A percentile compares a stretch with the other conserved stretches of the same genome.
phyloP scores from a whole-genome alignment of 2,888 invertebrate genomes.

The Myopa testacea region DNA sequence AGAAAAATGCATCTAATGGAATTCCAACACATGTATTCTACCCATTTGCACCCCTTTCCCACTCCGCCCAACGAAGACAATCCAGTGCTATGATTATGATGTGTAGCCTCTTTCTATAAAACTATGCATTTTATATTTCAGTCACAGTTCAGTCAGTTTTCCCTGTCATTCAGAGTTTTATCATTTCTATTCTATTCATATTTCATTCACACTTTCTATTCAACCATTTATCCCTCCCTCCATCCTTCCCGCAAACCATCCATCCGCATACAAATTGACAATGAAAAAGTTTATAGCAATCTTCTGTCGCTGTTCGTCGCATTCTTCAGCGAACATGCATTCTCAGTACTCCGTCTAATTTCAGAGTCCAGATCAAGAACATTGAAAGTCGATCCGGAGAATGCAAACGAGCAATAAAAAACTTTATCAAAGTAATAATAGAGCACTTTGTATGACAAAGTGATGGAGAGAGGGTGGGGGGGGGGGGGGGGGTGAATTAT shows the following conservation, averaged over 20 bases:
- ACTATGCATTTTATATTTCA: too few relatives aligned
- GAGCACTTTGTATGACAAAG: constrained; percentile 17
- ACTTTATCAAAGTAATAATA: constrained; percentile 58
- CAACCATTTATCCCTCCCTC: background rate
- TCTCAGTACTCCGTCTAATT: background rate
- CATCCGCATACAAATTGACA: constrained; percentile 11
- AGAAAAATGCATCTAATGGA: too few relatives aligned
- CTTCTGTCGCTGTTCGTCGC: background rate
- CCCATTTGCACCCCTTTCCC: too few relatives aligned
- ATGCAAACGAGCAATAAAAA: constrained; percentile 59
- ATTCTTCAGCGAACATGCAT: background rate
- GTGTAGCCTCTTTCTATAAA: too few relatives aligned
- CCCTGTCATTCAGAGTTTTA: too few relatives aligned
- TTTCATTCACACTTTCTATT: too few relatives aligned
- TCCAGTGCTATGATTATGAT: too few relatives aligned
- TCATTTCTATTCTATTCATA: too few relatives aligned
- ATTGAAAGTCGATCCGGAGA: constrained; percentile 21
- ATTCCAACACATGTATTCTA: too few relatives aligned
- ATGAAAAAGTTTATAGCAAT: constrained; percentile 14
- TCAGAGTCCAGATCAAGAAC: constrained; percentile 6
- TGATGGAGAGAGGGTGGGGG: background rate
- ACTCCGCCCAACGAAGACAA: too few relatives aligned
- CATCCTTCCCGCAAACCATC: background rate
- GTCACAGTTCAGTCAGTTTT: too few relatives aligned
- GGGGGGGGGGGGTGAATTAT: background rate